Evolutionary conservation across 2,113 vertebrate genomes (phyloP).

Genomic region (Aspidoscelis tigris): DNA sequence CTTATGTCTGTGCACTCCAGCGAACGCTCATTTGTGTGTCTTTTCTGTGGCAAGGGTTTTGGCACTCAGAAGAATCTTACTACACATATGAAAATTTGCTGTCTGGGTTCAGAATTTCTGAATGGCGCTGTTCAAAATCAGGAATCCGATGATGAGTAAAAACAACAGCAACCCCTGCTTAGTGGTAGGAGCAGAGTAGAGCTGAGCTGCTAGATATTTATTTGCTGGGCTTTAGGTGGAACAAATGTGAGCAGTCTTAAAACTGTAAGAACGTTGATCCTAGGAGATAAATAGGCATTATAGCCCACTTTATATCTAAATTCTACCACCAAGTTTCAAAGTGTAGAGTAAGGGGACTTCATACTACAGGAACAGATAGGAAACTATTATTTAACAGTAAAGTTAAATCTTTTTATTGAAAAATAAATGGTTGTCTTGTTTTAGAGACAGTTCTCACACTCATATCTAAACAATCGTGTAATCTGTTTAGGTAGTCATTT

Average conservation of each 20-base stretch:
- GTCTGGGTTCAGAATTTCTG: slow-evolving; percentile 63
- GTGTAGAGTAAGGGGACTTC: not conserved
- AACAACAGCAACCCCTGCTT: rapidly evolving
- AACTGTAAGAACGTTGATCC: not conserved
- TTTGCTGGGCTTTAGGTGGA: not conserved
- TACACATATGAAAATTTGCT: slow-evolving; percentile 77
- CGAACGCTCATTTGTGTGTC: slow-evolving; percentile 72
- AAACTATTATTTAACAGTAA: not conserved
- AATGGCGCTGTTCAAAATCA: slow-evolving; percentile 39
- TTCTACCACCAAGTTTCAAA: not conserved
- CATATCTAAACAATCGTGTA: not conserved
- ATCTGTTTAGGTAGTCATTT: not conserved
- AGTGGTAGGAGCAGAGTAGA: not conserved
- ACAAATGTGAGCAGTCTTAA: not conserved
- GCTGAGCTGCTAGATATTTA: rapidly evolving
- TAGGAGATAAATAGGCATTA: not conserved
- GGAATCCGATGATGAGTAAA: slow-evolving; percentile 15
- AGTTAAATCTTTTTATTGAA: not conserved
- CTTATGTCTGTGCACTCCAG: slow-evolving; percentile 77
- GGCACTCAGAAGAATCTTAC: slow-evolving; percentile 81
- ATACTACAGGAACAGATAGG: not conserved
- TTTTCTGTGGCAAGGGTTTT: slow-evolving; percentile 78
- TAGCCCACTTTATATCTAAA: not conserved
- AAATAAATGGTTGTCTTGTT: not conserved
- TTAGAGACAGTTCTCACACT: not conserved